Base-by-base conservation (phyloP, 1,140 invertebrate genomes). In the Achatina immaculata region DNA sequence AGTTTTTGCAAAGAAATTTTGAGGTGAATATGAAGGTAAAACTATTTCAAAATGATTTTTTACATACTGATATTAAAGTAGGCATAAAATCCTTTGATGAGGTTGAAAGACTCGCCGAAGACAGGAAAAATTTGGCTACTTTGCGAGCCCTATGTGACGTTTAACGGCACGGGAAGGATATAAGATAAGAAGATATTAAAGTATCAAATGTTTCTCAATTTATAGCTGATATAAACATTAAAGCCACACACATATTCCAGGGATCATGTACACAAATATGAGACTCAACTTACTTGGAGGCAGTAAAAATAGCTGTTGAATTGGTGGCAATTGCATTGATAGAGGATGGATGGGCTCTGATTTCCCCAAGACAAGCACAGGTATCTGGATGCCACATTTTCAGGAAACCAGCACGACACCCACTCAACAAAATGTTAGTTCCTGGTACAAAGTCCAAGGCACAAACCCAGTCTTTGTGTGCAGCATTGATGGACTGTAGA, bases 381-480 rank as follows among this genome's bases (percentile, higher is more conserved):
- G 90, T 92, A 42, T 94, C 94, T 21, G 93, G 88, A 78, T 94
- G 93, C 95, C 95, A 96, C 80, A 95, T 90, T 88, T 95, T 93
- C 16, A 97, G 89, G 62, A 93, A 92, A 36, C 95, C 95, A 84
- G 94, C 94, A 68, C 96, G 93, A 85, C 96, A 96, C 62, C 95
- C 95, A 81, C 95, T 96, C 55, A 95, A 91, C 87, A 96, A 90
- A 36, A 94, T 87, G 38, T 93, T 92, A 34, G 87, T 91, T 31
- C 88, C 89, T 65, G 93, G 94, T 81, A 95, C 92, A 88, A 94
- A 93, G 80, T 93, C 92, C 83, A 97, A 90, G 38, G 95, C 96
- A 88, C 95, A 95, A 73, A 97, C 94, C 96, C 96, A 97, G 90
- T 96, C 95, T 90, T 95, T 96, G 90, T 97, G 96, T 48, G 96